Evolutionary conservation across 2,797 vertebrate species (phyloP), one percentile per base, ranked within the genome.

Genomic region (Falco peregrinus): DNA sequence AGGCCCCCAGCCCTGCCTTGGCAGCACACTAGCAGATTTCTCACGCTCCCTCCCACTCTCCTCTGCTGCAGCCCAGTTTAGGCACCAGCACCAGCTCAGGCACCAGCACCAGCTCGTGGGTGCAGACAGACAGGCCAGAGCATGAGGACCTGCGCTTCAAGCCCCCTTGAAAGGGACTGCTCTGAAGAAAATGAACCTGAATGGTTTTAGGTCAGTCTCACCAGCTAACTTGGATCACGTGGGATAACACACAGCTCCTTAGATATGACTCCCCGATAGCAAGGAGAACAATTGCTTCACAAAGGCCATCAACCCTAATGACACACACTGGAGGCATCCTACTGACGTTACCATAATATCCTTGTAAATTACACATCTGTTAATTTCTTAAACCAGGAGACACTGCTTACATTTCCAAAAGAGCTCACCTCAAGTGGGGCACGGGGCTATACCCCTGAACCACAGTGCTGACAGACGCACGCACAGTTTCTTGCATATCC

Each of bases 381-480:
- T 50, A 12, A 50, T 50, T 84, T 51, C 65, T 56, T 78, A 57
- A 68, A 19, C 35, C 45, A 78, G 83, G 37, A 93, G 33, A 60
- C 2, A 1, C 39, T 33, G 43, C 43, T 88, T 59, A 21, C 17
- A 15, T 67, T 75, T 82, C 39, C 67, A 60, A 67, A 48, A 50
- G 50, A 89, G 61, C 22, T 78, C 31, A 68, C 33, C 7, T 37
- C 0, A 1, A 39, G 73, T 2, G 2, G 45, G 39, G 16, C 15
- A 35, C 0, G 2, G 51, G 31, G 19, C 39, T 6, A 1, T 21
- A n/a, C 4, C 47, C 12, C 20, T 0, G 0, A 50, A 43, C 19
- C 51, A 48, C 37, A 71, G 48, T 25, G 16, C 65, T 20, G n/a
- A 35, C 0, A 0, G 29, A 51, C 29, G 33, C 53, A 50, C 0